Base-by-base conservation (phyloP, 2,888 invertebrate genomes). In the Amiota mariae region DNA sequence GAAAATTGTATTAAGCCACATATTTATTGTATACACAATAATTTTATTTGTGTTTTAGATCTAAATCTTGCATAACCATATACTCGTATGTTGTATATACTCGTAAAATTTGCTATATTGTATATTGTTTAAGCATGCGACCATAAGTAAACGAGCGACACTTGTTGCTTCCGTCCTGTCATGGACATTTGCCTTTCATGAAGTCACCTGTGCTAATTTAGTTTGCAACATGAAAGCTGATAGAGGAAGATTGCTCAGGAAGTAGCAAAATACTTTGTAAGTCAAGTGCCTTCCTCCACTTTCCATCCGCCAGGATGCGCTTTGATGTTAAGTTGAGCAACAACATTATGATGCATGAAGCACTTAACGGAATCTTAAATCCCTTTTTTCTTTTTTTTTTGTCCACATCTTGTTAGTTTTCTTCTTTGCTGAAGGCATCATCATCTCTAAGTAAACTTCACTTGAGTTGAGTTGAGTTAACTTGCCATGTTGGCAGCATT, bases 11-110 rank as follows among this genome's bases (percentile, higher is more conserved):
- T 77, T 72, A 78, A 83, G 70, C 11, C 66, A 66, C 48, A 66
- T 54, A 13, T 68, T 68, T 54, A 36, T 12, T 63, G 4, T 24
- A 3, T 46, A 63, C n/a, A n/a, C n/a, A n/a, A n/a, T n/a, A n/a
- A n/a, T 24, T 54, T 54, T 12, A 10, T 12, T n/a, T 12, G 12
- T 54, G 54, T 54, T n/a, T n/a, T n/a, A 76, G 80, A 79, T 36
- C 76, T 82, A 87, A 87, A 86, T 85, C 87, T 87, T 85, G 87
- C 88, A 88, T 87, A 85, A 79, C 79, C 87, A 82, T 86, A 82
- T n/a, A n/a, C n/a, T n/a, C n/a, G n/a, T n/a, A n/a, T n/a, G n/a
- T 81, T 81, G 82, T 80, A 72, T 24, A 24, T 24, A 24, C n/a
- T n/a, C n/a, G n/a, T 24, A 24, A 24, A 24, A 24, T 6, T 36